Percentiles rank a stretch among this genome's conserved stretches.
These are phyloP conservation scores for Nephila pilipes DNA, from an alignment of 1,140 invertebrate genomes.

Conservation along the genomic window DNA sequence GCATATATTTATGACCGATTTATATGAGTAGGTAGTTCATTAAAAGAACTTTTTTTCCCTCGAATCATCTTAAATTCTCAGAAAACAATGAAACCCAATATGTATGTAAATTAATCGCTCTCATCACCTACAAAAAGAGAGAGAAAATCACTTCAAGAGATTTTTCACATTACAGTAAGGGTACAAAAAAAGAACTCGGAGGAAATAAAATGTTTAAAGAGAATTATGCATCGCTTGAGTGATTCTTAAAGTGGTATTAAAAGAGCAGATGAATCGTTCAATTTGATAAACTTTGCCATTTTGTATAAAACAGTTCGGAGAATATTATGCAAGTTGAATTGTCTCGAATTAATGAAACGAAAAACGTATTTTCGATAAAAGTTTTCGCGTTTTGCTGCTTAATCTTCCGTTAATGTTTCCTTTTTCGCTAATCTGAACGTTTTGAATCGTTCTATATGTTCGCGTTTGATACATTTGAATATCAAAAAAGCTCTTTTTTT, in stretches of 20 bases:
- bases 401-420: too few species aligned
- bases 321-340: too few species aligned
- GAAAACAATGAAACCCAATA: not conserved
- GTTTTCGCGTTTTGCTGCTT: too few species aligned
- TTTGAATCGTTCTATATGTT: too few species aligned
- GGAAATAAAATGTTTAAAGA: not conserved
- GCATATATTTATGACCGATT: not conserved
- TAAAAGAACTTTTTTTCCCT: not conserved
- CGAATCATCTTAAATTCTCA: not conserved
- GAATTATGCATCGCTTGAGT: not conserved
- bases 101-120: slow-evolving; percentile 2
- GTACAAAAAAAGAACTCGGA: not conserved
- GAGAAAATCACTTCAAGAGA: not conserved
- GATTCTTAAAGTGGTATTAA: not conserved
- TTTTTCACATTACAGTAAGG: not conserved
- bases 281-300: not conserved
- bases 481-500: too few species aligned
- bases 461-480: too few species aligned
- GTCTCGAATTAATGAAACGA: too few species aligned
- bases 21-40: not conserved
- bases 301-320: not conserved
- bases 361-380: too few species aligned
- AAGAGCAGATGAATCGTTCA: not conserved
- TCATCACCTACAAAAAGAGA: not conserved
- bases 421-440: too few species aligned